Conservation (phyloP, 37 sponge, comb jelly and placozoan genomes). For the Eunapius fragilis region DNA sequence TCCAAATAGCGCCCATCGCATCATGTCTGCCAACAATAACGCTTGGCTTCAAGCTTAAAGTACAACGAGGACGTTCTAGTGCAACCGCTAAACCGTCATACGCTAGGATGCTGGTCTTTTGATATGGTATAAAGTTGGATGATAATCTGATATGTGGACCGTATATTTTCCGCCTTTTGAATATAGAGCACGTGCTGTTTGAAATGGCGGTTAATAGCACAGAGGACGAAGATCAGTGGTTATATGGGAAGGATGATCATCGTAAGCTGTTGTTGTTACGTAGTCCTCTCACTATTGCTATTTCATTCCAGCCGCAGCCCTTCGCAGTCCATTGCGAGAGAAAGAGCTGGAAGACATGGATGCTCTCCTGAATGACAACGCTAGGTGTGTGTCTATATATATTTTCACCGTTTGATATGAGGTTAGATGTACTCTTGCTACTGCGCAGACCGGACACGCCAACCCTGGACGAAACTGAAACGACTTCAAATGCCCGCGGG, state of each 20-base stretch:
- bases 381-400: neutral
- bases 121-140: neutral
- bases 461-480: conserved; percentile 50
- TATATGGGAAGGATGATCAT: conserved; percentile 65
- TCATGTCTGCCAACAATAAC: neutral
- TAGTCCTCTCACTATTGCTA: neutral
- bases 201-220: conserved; percentile 21
- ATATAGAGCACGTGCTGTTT: neutral
- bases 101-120: neutral
- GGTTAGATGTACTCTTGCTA: no score
- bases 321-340: neutral
- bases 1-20: neutral
- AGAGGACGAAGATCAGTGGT: conserved; percentile 71
- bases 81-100: neutral
- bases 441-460: conserved; percentile 40
- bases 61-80: neutral
- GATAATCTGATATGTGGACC: neutral
- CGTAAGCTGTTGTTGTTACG: neutral
- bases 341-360: conserved; percentile 1
- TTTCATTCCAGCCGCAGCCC: neutral
- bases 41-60: neutral
- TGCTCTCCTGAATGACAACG: neutral
- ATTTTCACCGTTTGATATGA: neutral
- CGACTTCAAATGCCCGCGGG: neutral
- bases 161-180: neutral